Conservation (phyloP, 92 coral and sea anemone genomes). For the Palythoa grandiflora region DNA sequence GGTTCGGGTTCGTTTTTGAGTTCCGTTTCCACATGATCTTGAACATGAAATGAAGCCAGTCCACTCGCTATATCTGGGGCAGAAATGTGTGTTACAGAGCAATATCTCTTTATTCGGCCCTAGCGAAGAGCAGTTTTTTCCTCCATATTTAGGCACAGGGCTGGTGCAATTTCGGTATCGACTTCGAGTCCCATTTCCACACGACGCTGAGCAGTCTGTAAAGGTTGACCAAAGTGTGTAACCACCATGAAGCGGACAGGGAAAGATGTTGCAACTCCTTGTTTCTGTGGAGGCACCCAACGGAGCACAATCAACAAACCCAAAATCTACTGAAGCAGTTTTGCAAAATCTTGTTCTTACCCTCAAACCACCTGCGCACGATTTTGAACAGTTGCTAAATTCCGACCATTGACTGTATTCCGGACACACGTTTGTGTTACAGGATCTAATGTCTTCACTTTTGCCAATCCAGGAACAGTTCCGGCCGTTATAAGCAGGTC, state of each 20-base stretch:
- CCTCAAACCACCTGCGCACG: slow-evolving; percentile 79
- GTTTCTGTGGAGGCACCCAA: slow-evolving; percentile 62
- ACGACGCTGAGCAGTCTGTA: slow-evolving; percentile 73
- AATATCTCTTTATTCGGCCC: slow-evolving; percentile 51
- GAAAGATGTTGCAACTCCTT: slow-evolving; percentile 68
- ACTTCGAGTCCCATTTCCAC: slow-evolving; percentile 74
- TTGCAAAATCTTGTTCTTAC: slow-evolving; percentile 72
- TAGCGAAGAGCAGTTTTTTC: slow-evolving; percentile 73
- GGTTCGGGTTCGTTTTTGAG: slow-evolving; percentile 64
- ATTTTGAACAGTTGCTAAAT: slow-evolving; percentile 73
- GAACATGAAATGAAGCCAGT: slow-evolving; percentile 69
- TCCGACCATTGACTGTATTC: slow-evolving; percentile 72
- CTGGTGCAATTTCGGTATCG: slow-evolving; percentile 75
- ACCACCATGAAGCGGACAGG: slow-evolving; percentile 89
- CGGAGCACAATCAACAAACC: slow-evolving; percentile 64
- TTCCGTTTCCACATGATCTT: slow-evolving; percentile 81
- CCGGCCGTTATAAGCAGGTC: slow-evolving; percentile 70
- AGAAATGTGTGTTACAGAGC: slow-evolving; percentile 45
- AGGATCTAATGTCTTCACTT: slow-evolving; percentile 6
- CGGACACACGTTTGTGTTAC: slow-evolving; percentile 67
- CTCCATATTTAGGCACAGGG: slow-evolving; percentile 82
- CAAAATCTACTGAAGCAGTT: slow-evolving; percentile 63
- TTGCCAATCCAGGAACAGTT: slow-evolving; percentile 50
- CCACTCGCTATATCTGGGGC: slow-evolving; percentile 67
- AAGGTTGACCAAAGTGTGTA: slow-evolving; percentile 77